Conservation (phyloP, 2,113 vertebrate genomes). For the Aviceda subcristata region DNA sequence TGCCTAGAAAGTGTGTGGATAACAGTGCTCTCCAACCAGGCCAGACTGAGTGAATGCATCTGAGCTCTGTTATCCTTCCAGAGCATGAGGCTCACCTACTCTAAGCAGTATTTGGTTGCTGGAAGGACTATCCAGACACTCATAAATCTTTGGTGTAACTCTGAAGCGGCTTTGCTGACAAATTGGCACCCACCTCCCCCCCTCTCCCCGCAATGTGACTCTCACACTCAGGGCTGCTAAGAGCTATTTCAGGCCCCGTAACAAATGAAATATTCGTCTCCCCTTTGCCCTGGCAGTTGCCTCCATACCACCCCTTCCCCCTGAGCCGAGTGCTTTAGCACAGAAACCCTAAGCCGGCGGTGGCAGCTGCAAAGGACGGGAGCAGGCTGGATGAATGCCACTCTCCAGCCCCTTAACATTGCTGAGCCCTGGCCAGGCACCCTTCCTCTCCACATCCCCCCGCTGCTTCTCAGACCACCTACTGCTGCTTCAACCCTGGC, state of each 20-base stretch:
- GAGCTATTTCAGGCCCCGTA: slow-evolving; percentile 45
- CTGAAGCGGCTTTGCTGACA: slow-evolving; percentile 41
- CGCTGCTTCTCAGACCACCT: background rate
- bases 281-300: slow-evolving; percentile 29
- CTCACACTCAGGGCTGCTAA: background rate
- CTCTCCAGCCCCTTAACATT: background rate
- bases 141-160: slow-evolving; percentile 33
- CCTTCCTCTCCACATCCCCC: background rate
- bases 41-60: background rate
- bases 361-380: background rate
- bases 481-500: background rate
- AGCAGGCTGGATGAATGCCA: background rate
- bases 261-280: slow-evolving; percentile 48
- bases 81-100: background rate
- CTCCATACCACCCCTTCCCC: background rate
- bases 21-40: background rate
- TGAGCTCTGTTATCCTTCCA: background rate
- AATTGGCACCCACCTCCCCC: slow-evolving; percentile 28
- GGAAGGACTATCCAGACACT: background rate
- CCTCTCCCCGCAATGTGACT: background rate
- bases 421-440: background rate
- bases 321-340: background rate
- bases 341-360: background rate
- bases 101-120: background rate
- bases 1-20: background rate